Evolutionary conservation across 2,113 vertebrate species (phyloP), one percentile per base, ranked within the genome.

Genomic region (Neotoma lepida): DNA sequence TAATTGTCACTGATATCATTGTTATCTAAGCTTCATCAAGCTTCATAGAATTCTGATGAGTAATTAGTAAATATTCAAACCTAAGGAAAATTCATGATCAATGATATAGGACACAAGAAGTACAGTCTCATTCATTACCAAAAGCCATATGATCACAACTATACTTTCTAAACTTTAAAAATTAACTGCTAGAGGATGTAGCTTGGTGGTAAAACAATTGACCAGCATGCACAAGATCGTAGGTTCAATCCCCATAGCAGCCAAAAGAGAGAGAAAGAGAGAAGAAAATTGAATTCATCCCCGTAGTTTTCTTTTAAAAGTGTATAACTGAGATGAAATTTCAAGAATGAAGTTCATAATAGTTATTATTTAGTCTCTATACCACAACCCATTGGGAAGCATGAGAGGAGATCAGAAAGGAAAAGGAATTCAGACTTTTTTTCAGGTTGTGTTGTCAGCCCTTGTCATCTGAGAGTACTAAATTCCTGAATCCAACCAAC

Each of bases 31-130:
- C 35, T 87, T 85, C 54, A 85, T 18, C 33, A 93, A 85, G n/a
- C 46, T 90, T 96, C 22, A 93, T 3, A 61, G 28, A 91, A 92
- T 90, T 80, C 81, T 93, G 94, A 80, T 90, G 88, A 89, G 81
- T 73, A 84, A 66, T 95, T 71, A 73, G 73, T 80, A 95, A 95
- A 15, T 89, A 85, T 64, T 96, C 54, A 61, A 15, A 68, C 18
- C 8, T 95, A 74, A 92, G 41, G n/a, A 73, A 88, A 51, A 88
- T 88, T 64, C 61, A 77, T 28, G 3, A 10, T 88, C 2, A 14
- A 33, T 68, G 64, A 30, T 56, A 15, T n/a, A 89, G n/a, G 39
- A 89, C 54, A 20, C 4, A 46, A 12, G 24, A 85, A 77, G 58
- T 64, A 46, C 54, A 76, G 28, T 74, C 39, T 56, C 20, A 85